phyloP scores from a whole-genome alignment of 2,113 vertebrate species.

The Bungarus multicinctus region DNA sequence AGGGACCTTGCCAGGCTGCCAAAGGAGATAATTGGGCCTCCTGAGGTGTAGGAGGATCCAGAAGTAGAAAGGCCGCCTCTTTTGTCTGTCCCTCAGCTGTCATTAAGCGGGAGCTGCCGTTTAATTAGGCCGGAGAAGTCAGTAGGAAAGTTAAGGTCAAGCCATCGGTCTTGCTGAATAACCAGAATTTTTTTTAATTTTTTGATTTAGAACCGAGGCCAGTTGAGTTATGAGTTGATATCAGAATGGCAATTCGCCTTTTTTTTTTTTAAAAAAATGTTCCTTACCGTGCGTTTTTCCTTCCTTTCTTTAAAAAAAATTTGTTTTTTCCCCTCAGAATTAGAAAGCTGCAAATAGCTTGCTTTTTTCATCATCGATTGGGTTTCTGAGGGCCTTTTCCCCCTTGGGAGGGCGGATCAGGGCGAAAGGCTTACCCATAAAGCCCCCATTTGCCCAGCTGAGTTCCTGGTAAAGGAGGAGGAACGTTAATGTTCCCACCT shows the following conservation, averaged over 20 bases:
- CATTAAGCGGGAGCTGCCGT: not conserved
- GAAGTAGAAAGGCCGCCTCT: not conserved
- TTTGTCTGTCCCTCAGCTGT: not conserved
- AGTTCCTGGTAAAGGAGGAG: not conserved
- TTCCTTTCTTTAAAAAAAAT: not conserved
- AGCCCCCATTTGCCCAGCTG: not conserved
- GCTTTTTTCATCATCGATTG: not conserved
- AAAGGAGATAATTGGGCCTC: not conserved
- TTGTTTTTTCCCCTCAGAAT: not conserved
- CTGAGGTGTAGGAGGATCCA: not conserved
- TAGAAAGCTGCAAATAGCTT: not conserved
- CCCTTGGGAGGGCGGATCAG: not conserved
- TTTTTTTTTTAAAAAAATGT: not conserved
- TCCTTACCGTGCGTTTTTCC: not conserved
- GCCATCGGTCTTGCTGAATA: not conserved
- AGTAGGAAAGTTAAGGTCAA: not conserved
- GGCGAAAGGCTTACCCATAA: not conserved
- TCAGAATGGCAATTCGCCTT: not conserved
- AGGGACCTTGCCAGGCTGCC: not conserved
- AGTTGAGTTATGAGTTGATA: not conserved
- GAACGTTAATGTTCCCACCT: too few relatives aligned
- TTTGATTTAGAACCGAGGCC: not conserved
- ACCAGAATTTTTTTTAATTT: not conserved
- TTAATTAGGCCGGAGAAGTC: not conserved
- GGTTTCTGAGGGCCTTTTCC: not conserved